phyloP scores from a whole-genome alignment of 2,888 invertebrate genomes.

The Tachina lurida region DNA sequence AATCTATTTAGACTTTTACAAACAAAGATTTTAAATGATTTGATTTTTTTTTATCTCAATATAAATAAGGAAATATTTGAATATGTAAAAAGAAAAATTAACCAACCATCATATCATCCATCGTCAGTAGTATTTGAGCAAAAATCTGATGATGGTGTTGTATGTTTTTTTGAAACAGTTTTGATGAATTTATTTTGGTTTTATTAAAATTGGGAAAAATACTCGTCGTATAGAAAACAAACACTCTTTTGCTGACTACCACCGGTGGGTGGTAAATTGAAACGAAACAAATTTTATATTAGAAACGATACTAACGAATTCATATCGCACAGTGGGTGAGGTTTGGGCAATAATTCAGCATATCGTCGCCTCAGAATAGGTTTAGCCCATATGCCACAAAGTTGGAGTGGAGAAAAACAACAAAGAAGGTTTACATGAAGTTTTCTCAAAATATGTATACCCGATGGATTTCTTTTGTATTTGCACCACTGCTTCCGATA shows the following conservation, averaged over 20 bases:
- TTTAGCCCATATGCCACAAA: too few species aligned
- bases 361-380: too few species aligned
- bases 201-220: conserved; percentile 45
- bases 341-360: too few species aligned
- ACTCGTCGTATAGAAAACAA: conserved; percentile 40
- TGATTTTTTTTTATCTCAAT: conserved; percentile 32
- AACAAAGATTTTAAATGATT: conserved; percentile 40
- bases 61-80: conserved; percentile 44
- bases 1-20: conserved; percentile 35
- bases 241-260: conserved; percentile 6
- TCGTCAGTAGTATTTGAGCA: background rate
- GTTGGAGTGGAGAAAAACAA: too few species aligned
- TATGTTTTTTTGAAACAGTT: conserved; percentile 26
- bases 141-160: conserved; percentile 32
- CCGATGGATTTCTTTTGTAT: too few species aligned
- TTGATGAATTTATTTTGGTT: conserved; percentile 42
- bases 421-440: too few species aligned
- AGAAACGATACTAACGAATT: conserved; percentile 19
- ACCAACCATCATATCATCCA: background rate
- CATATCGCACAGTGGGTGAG: background rate
- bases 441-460: too few species aligned
- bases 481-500: too few species aligned
- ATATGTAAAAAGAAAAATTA: conserved; percentile 12
- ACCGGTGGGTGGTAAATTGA: background rate
- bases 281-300: conserved; percentile 9